Evolutionary conservation across 37 sponge, comb jelly and placozoan genomes (phyloP).

Genomic region (Spongilla lacustris): DNA sequence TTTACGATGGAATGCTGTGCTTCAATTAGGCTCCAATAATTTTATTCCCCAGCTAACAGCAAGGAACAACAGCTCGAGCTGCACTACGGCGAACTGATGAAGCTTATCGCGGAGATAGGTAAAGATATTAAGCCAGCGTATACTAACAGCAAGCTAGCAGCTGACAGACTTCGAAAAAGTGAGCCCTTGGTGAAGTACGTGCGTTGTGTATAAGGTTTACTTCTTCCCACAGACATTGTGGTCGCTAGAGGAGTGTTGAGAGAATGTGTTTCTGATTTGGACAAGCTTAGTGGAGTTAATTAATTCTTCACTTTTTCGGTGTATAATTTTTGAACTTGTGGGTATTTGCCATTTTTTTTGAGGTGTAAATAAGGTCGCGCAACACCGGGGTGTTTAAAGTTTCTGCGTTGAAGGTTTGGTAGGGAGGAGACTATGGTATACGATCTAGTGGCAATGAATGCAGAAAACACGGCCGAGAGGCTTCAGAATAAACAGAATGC

Average conservation of each 20-base stretch:
- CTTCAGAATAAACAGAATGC: background rate
- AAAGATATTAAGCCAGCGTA: constrained; percentile 91
- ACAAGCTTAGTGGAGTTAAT: constrained; percentile 21
- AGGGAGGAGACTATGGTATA: background rate
- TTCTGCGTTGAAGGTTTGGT: background rate
- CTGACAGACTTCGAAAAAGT: constrained; percentile 84
- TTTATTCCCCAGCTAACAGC: background rate
- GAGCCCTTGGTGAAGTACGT: constrained; percentile 9
- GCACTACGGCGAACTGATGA: constrained; percentile 72
- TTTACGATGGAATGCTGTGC: background rate
- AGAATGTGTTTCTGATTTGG: constrained; percentile 59
- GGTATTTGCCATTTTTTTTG: background rate
- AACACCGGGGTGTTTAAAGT: too few relatives aligned
- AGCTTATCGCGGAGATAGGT: constrained; percentile 71
- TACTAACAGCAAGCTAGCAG: constrained; percentile 72
- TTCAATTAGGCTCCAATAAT: background rate
- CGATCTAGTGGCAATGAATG: background rate
- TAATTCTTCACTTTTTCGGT: background rate
- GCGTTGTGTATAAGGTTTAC: background rate
- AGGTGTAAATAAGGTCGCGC: background rate
- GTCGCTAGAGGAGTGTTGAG: constrained; percentile 38
- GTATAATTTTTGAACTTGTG: background rate
- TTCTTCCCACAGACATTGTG: constrained; percentile 43
- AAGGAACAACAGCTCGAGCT: constrained; percentile 36
- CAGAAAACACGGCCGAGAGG: background rate